Conservation (phyloP, 2,113 vertebrate genomes). For the Silurus asotus region DNA sequence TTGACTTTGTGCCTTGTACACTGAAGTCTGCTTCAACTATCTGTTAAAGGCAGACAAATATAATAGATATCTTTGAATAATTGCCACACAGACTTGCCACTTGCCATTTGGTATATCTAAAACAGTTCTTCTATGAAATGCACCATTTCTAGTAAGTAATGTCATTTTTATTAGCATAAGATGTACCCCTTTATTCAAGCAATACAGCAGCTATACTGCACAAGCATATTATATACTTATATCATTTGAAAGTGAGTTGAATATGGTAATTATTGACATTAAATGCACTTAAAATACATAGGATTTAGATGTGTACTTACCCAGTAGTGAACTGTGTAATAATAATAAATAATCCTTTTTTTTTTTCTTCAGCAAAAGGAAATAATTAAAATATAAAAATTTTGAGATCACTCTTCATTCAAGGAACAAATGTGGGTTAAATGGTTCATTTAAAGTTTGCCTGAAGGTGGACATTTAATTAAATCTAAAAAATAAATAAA, state of each 20-base stretch:
- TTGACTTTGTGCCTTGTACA: not conserved
- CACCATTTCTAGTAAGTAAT: not conserved
- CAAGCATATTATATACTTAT: not conserved
- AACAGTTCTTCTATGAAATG: not conserved
- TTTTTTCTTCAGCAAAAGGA: not conserved
- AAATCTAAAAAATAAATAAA: not conserved
- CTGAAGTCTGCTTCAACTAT: not conserved
- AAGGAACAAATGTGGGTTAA: not conserved
- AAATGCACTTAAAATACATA: not conserved
- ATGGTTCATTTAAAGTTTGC: not conserved
- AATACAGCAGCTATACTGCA: not conserved
- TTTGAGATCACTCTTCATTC: not conserved
- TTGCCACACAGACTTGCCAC: not conserved
- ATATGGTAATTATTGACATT: not conserved
- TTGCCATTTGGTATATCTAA: not conserved
- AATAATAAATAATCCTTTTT: not conserved
- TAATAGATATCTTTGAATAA: not conserved
- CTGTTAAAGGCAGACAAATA: not conserved
- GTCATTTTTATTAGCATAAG: not conserved
- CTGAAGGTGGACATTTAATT: not conserved
- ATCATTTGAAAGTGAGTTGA: not conserved
- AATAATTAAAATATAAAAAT: not conserved
- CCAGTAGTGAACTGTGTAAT: not conserved
- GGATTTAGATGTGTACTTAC: not conserved
- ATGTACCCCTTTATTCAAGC: not conserved